Evolutionary conservation across 2,888 invertebrate species (phyloP), one percentile per base, ranked within the genome.

Genomic region (Epiblema foenella): DNA sequence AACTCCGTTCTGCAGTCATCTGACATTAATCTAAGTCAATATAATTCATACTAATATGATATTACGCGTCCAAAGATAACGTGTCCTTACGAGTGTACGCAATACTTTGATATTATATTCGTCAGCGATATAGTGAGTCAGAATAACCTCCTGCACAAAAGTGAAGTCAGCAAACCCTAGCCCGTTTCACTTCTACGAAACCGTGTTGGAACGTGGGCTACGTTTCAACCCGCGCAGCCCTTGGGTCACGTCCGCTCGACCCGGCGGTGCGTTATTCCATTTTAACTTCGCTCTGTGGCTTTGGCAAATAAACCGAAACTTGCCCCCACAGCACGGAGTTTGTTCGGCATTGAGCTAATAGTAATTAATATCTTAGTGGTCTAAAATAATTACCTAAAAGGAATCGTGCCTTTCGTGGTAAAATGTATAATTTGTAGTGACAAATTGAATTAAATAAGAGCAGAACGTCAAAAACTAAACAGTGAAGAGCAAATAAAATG

Each of bases 201-300:
- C 33, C 9, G 33, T 5, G 33, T 33, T 33, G 8, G 33, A 33
- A 33, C 33, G 33, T 12, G 17, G 12, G n/a, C 39, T n/a, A 24
- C 24, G 29, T 66, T 56, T 57, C 46, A n/a, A 46, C 20, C 1
- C 29, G 17, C 60, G 68, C 68, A 10, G 17, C 42, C 29, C 18
- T 29, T 29, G 54, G 51, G 42, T 42, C 68, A 60, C 60, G 68
- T 68, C 60, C 60, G 52, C 18, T 24, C 42, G 56, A 42, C 51
- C 52, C 56, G 12, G 65, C 24, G 51, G 51, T 67, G 67, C 67
- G 67, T 67, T 67, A 59, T 67, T 67, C 59, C 67, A 67, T 67
- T 67, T 60, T 59, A 67, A 67, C 67, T 67, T 67, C 58, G 58
- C 24, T 64, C 64, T 24, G 64, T 39, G 64, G 64, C 64, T 64